phyloP scores from a whole-genome alignment of 1,140 invertebrate species.

The Drosophila ogumai region DNA sequence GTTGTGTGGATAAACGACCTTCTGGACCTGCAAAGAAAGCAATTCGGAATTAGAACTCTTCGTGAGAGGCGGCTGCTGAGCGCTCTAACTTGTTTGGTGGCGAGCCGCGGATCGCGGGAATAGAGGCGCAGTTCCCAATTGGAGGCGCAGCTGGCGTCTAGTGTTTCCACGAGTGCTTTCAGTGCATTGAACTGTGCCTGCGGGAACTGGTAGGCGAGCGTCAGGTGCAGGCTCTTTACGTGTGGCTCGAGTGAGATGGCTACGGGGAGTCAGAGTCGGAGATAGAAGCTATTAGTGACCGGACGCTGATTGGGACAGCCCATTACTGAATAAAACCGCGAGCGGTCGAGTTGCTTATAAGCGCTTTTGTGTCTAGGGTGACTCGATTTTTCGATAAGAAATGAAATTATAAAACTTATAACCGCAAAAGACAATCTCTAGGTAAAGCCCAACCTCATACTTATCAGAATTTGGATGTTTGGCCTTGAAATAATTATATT shows the following conservation, averaged over 20 bases:
- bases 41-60: not conserved
- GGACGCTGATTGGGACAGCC: not conserved
- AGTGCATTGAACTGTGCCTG: conserved; percentile 89
- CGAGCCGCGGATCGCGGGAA: conserved; percentile 91
- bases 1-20: conserved; percentile 92
- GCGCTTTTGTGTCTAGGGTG: conserved; percentile 3
- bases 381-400: conserved; percentile 18
- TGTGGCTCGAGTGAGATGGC: conserved; percentile 90
- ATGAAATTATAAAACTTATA: not conserved
- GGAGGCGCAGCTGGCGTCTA: conserved; percentile 88
- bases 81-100: conserved; percentile 89
- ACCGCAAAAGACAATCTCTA: not conserved
- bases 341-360: conserved; percentile 35
- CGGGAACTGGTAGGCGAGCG: conserved; percentile 94
- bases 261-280: conserved; percentile 73
- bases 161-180: conserved; percentile 89
- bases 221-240: conserved; percentile 94
- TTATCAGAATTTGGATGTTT: conserved; percentile 1
- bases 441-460: conserved; percentile 13
- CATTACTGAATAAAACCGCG: conserved; percentile 14
- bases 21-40: conserved; percentile 87
- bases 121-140: conserved; percentile 94
- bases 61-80: not conserved
- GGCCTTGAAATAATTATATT: not conserved
- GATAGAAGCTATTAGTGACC: conserved; percentile 57